A percentile compares a stretch with the other conserved stretches of the same genome.
phyloP scores from a whole-genome alignment of 2,113 vertebrate species.

The Boleophthalmus pectinirostris region DNA sequence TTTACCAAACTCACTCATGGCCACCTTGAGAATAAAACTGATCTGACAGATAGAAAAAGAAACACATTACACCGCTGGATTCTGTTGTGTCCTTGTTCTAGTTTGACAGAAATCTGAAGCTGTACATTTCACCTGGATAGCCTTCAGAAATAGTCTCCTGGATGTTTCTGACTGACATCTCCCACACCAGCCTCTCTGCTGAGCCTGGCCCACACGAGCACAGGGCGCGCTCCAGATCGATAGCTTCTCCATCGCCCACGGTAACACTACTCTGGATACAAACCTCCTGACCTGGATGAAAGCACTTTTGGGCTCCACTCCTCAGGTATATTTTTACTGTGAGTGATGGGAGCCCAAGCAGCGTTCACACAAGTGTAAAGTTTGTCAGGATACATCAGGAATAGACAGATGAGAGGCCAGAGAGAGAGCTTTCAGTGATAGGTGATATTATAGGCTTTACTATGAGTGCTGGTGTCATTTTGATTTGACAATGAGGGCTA shows the following conservation, averaged over 20 bases:
- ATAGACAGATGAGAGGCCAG: constrained; percentile 49
- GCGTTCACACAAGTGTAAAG: constrained; percentile 25
- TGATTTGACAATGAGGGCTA: not conserved
- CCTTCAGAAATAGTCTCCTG: constrained; percentile 62
- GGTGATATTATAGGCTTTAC: not conserved
- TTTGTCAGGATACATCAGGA: constrained; percentile 43
- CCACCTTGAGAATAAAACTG: not conserved
- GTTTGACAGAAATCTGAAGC: constrained; percentile 49
- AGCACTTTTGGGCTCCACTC: constrained; percentile 81
- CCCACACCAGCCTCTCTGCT: constrained; percentile 80
- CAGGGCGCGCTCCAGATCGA: constrained; percentile 81
- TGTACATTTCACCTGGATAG: constrained; percentile 59
- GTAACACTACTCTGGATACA: constrained; percentile 85
- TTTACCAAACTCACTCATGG: not conserved
- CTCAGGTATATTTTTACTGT: constrained; percentile 75
- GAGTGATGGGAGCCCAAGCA: constrained; percentile 30
- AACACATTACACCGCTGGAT: not conserved
- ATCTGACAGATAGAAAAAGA: not conserved
- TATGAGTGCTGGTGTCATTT: constrained; percentile 28
- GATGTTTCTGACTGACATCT: constrained; percentile 82
- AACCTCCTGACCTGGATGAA: constrained; percentile 74
- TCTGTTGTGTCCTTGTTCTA: constrained; percentile 26
- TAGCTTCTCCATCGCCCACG: constrained; percentile 83
- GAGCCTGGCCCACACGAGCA: constrained; percentile 72
- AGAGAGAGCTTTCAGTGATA: constrained; percentile 42